Evolutionary conservation across 2,888 invertebrate genomes (phyloP).

Genomic region (Electrophaes corylata): DNA sequence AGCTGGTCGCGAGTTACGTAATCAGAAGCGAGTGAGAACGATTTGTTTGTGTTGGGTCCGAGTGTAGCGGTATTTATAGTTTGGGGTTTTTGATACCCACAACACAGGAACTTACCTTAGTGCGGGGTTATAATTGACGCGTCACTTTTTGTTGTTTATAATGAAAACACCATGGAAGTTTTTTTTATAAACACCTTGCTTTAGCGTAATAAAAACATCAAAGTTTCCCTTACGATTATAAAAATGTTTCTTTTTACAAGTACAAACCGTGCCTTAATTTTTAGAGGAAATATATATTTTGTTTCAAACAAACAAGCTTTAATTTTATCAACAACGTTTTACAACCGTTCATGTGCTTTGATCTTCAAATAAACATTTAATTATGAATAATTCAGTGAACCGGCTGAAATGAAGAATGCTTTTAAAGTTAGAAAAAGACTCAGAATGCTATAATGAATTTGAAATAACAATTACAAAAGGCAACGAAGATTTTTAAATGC

Average conservation of each 20-base stretch:
- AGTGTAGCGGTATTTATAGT: no score
- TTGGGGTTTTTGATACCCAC: no score
- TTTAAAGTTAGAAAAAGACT: constrained; percentile 13
- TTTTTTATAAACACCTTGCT: not conserved
- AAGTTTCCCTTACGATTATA: not conserved
- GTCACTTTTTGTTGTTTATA: not conserved
- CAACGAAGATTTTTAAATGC: not conserved
- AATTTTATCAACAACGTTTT: constrained; percentile 28
- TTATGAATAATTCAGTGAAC: constrained; percentile 28
- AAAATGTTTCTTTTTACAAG: not conserved
- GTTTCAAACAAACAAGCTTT: constrained; percentile 21
- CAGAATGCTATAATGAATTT: constrained; percentile 3
- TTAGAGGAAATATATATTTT: constrained; percentile 9
- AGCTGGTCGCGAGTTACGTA: no score
- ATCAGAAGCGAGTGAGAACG: no score
- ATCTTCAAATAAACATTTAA: constrained; percentile 33
- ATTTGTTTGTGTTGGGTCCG: no score
- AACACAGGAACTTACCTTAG: no score
- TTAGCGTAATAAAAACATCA: not conserved
- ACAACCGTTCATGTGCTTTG: constrained; percentile 30
- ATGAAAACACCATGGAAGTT: not conserved
- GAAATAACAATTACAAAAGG: not conserved
- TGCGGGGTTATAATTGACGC: no score
- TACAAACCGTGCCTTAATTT: no score
- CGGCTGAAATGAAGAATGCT: constrained; percentile 21